Percentiles rank a stretch among this genome's conserved stretches.
Evolutionary conservation across 1,140 invertebrate genomes (phyloP).

Genomic region (Macrobrachium nipponense): DNA sequence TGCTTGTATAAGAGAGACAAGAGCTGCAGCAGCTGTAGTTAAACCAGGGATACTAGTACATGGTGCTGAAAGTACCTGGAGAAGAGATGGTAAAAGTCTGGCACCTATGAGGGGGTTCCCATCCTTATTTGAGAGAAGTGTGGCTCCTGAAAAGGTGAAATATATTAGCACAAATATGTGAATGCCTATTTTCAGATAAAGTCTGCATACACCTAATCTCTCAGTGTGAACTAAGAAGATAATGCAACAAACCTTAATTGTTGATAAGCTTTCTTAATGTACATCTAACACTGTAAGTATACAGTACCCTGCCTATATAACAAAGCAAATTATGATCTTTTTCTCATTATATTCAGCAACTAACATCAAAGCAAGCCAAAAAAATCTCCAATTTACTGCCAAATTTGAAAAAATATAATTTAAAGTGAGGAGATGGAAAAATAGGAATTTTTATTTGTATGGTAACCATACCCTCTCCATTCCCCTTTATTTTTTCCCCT

Average conservation of each 20-base stretch:
- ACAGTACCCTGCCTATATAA: too few species aligned
- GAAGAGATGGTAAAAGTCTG: constrained; percentile 52
- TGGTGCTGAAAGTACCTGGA: constrained; percentile 59
- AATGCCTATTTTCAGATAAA: background rate
- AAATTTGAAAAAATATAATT: too few species aligned
- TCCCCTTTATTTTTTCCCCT: too few species aligned
- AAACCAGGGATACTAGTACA: constrained; percentile 51
- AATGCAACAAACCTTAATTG: background rate
- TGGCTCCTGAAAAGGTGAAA: constrained; percentile 35
- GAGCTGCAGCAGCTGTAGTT: constrained; percentile 55
- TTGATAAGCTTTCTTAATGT: too few species aligned
- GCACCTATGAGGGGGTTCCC: constrained; percentile 61
- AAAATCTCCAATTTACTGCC: too few species aligned
- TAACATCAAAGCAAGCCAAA: too few species aligned
- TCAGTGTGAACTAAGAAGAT: background rate
- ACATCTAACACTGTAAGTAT: too few species aligned
- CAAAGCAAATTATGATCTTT: too few species aligned
- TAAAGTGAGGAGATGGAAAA: too few species aligned
- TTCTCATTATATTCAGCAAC: too few species aligned
- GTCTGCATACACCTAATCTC: background rate
- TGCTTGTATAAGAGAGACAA: constrained; percentile 59
- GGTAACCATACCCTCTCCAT: too few species aligned
- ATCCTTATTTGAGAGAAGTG: constrained; percentile 48
- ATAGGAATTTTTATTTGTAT: too few species aligned
- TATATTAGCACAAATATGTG: background rate